Evolutionary conservation across 1,140 invertebrate species (phyloP).

Genomic region (Acarapis woodi): DNA sequence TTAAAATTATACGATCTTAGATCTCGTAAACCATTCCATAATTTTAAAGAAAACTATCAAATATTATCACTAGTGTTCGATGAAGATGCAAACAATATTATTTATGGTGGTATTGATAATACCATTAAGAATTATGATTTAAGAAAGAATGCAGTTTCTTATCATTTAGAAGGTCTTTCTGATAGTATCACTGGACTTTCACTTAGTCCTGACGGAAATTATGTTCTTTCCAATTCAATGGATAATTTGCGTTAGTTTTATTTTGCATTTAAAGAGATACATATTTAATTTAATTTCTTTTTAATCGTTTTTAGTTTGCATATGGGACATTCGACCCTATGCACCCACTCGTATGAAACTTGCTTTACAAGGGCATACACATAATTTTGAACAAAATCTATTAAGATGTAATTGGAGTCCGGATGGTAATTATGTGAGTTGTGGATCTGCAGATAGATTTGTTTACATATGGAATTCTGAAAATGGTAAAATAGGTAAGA

Average conservation of each 20-base stretch:
- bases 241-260: constrained; percentile 40
- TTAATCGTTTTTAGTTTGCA: constrained; percentile 18
- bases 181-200: constrained; percentile 81
- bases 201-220: constrained; percentile 72
- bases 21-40: constrained; percentile 45
- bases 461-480: constrained; percentile 94
- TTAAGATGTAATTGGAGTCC: constrained; percentile 60
- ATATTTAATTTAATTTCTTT: constrained; percentile 1
- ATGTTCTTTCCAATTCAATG: constrained; percentile 85
- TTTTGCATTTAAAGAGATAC: background rate
- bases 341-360: constrained; percentile 68
- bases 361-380: constrained; percentile 70
- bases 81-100: constrained; percentile 66
- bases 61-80: constrained; percentile 78
- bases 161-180: constrained; percentile 55
- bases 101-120: constrained; percentile 85
- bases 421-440: constrained; percentile 49
- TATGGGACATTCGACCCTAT: constrained; percentile 39
- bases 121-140: constrained; percentile 95
- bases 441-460: constrained; percentile 77
- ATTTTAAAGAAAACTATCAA: constrained; percentile 50
- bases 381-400: constrained; percentile 92
- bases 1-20: constrained; percentile 53
- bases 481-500: too few species aligned
- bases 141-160: constrained; percentile 56